Evolutionary conservation across 2,113 vertebrate genomes (phyloP), one percentile per base, ranked within the genome.

Genomic region (Bos indicus): DNA sequence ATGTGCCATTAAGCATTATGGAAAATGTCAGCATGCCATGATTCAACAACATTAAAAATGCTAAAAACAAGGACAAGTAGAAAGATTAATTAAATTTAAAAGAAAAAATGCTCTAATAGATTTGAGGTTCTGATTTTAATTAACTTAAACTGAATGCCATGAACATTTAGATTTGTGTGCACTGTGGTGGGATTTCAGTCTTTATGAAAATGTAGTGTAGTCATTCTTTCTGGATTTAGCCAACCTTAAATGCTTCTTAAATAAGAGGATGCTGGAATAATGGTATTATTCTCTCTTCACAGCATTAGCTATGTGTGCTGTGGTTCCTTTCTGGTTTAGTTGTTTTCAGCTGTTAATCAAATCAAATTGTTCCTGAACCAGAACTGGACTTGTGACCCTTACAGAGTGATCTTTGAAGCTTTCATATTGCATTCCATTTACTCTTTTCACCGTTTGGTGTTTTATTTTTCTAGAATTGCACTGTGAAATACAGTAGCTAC

Each of bases 1-100:
- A 90, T 98, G 92, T 98, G n/a, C 91, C 98, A 98, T 98, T 98
- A 98, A 97, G 71, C 89, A 95, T 98, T 98, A 98, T 98, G 92
- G 97, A 98, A 98, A 98, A 98, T 98, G 84, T 98, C 98, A 98
- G 87, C 67, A 90, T 96, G 90, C 60, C 96, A 96, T 98, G 97
- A 98, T 96, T 98, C 93, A 91, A 96, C 96, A 97, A 95, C 85
- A 97, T 97, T 98, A 98, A 98, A 98, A 97, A 97, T 97, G 96
- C 54, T 98, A 78, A 97, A 97, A 98, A 81, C 82, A 98, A 95
- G 48, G 95, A 59, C n/a, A 89, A 97, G 77, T 84, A 97, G 46
- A 97, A 95, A 96, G 51, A 91, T 54, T 54, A 92, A 96, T 87
- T 95, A 94, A 97, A 93, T 62, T 94, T 9, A 88, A 97, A 92